Percentiles rank a stretch among this genome's conserved stretches.
Evolutionary conservation across 2,113 vertebrate genomes (phyloP).

Genomic region (Ploceus nigricollis): DNA sequence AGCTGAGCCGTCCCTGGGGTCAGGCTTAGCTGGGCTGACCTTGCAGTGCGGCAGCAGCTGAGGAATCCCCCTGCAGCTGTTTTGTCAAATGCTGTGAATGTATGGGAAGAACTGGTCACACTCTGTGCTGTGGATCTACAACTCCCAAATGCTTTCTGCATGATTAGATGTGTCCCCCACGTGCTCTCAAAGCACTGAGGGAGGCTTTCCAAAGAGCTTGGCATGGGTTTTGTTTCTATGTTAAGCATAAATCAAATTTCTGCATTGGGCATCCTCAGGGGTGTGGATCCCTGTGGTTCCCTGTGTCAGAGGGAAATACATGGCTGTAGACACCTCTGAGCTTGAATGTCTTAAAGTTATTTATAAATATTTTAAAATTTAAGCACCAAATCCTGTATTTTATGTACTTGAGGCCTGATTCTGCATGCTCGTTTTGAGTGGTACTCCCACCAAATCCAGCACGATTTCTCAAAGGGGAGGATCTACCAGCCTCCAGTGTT

Average conservation of each 20-base stretch:
- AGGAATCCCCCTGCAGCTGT: not conserved
- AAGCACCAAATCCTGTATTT: conserved; percentile 9
- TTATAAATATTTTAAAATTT: conserved; percentile 14
- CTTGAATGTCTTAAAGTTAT: conserved; percentile 55
- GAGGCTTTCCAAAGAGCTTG: not conserved
- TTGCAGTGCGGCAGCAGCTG: rapidly evolving
- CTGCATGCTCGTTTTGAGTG: not conserved
- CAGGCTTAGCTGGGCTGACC: not conserved
- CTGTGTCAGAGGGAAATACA: not conserved
- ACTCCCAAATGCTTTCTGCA: not conserved
- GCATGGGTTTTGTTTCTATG: not conserved
- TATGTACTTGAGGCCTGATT: not conserved
- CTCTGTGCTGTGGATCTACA: not conserved
- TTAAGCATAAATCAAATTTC: not conserved
- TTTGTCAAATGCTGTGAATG: not conserved
- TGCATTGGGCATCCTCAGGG: not conserved
- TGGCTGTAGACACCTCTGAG: not conserved
- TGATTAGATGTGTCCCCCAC: not conserved
- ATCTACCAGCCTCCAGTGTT: not conserved
- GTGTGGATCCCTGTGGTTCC: not conserved
- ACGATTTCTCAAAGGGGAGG: not conserved
- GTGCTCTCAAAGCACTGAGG: not conserved
- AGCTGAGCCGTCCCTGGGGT: not conserved
- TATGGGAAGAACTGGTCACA: not conserved
- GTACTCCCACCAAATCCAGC: not conserved